phyloP scores from a whole-genome alignment of 2,797 vertebrate species.

The Enteromius fasciolatus region DNA sequence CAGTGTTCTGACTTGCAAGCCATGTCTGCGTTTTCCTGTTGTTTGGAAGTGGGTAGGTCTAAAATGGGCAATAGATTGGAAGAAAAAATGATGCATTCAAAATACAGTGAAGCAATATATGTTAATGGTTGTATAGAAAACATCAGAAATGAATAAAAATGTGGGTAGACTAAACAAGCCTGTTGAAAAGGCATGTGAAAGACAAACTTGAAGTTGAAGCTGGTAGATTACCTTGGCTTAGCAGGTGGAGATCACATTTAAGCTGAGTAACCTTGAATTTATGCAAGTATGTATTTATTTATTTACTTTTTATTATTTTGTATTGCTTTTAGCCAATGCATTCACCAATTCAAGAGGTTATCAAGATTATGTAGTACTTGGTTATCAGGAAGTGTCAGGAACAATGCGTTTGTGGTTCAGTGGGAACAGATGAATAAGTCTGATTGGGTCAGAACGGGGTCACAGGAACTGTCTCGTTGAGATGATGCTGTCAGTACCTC shows the following conservation, averaged over 20 bases:
- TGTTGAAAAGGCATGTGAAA: background rate
- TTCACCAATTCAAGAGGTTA: conserved; percentile 8
- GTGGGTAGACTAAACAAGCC: background rate
- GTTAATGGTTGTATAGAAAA: background rate
- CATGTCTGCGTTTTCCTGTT: background rate
- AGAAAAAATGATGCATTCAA: background rate
- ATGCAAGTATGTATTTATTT: background rate
- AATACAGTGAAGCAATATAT: background rate
- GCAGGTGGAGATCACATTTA: background rate
- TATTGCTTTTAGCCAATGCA: background rate
- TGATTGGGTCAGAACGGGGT: conserved; percentile 41
- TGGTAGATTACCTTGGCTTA: background rate
- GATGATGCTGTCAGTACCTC: background rate
- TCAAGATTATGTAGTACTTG: background rate
- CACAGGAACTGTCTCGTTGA: conserved; percentile 36
- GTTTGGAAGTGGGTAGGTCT: background rate
- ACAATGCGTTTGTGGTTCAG: conserved; percentile 27
- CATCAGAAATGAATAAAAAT: background rate
- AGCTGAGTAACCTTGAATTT: background rate
- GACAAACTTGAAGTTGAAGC: background rate
- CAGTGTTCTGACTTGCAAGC: background rate
- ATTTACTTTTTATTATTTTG: background rate
- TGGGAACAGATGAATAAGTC: conserved; percentile 40
- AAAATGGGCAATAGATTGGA: background rate
- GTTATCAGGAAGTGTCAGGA: conserved; percentile 3